Base-by-base conservation (phyloP, 2,888 invertebrate genomes). In the Apamea epomidion region DNA sequence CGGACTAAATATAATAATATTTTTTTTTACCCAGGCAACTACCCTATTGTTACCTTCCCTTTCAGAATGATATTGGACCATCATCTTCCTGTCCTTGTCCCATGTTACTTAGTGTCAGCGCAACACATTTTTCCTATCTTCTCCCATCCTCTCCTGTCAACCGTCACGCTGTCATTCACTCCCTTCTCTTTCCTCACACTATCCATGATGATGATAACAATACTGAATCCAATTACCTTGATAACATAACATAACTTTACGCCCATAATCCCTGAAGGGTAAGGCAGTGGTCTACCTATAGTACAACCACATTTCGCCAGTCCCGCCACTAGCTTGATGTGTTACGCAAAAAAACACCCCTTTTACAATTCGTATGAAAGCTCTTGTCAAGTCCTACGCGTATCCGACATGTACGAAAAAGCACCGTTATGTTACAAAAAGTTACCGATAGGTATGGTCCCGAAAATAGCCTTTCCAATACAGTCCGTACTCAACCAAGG, bases 391-490 rank as follows among this genome's bases (percentile, higher is more conserved):
- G 60, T 60, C n/a, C 16, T 21, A 12, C 6, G 2, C 5, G 2
- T 14, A 58, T 29, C 21, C 29, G 21, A 69, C 18, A 21, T 25
- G 48, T 45, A 21, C 42, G 2, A 29, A 62, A 72, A 72, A 76
- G 18, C 6, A 5, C 37, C 37, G 37, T 37, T 37, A 37, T 12
- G 54, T 58, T 76, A 2, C 12, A 37, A 76, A 60, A 73, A n/a
- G 18, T 8, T 10, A 14, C 48, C n/a, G 60, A 8, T 62, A 48
- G 21, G 60, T 7, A 10, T 14, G 21, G 29, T 29, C 62, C n/a
- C 21, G 5, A 29, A 42, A 68, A 3, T 29, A 67, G 45, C 29
- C n/a, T 16, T 85, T 79, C 85, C 90, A 89, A 86, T 87, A 84
- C 78, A 79, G 68, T 70, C 76, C 81, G 76, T 72, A 73, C 76